A percentile compares a stretch with the other conserved stretches of the same genome.
These are phyloP conservation scores for Hemichromis elongatus DNA, from an alignment of 2,113 vertebrate genomes.

Conservation along the genomic window DNA sequence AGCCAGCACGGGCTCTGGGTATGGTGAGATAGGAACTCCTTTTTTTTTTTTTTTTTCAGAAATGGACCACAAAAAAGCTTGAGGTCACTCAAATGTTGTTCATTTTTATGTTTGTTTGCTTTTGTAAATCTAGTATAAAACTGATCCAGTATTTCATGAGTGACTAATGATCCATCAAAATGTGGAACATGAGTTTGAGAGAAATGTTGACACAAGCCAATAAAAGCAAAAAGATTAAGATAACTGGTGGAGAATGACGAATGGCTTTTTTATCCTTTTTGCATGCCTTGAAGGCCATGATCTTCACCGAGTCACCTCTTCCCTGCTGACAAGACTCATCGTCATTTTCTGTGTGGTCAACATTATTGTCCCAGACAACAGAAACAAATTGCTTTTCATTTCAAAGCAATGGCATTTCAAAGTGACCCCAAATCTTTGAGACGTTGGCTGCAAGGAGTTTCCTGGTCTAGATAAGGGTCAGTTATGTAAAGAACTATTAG, in stretches of 20 bases:
- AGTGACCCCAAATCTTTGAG: neutral
- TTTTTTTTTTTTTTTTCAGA: neutral
- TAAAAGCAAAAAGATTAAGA: neutral
- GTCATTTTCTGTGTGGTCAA: neutral
- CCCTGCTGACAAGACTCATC: neutral
- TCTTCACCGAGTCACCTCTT: neutral
- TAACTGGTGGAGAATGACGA: neutral
- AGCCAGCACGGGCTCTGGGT: neutral
- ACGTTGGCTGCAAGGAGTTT: neutral
- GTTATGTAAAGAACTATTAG: neutral
- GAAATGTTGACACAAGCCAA: neutral
- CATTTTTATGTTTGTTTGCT: neutral
- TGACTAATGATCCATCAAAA: neutral
- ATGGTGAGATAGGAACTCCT: fast-evolving
- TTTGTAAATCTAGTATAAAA: neutral
- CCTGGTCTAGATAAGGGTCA: neutral
- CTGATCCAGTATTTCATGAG: neutral
- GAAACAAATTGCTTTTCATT: neutral
- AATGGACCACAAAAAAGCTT: neutral
- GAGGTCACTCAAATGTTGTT: neutral
- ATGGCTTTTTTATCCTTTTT: neutral
- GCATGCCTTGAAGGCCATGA: neutral
- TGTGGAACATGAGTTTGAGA: neutral
- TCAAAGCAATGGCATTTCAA: neutral
- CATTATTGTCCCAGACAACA: neutral